Evolutionary conservation across 1,140 invertebrate species (phyloP).

Genomic region (Holotrichia oblita): DNA sequence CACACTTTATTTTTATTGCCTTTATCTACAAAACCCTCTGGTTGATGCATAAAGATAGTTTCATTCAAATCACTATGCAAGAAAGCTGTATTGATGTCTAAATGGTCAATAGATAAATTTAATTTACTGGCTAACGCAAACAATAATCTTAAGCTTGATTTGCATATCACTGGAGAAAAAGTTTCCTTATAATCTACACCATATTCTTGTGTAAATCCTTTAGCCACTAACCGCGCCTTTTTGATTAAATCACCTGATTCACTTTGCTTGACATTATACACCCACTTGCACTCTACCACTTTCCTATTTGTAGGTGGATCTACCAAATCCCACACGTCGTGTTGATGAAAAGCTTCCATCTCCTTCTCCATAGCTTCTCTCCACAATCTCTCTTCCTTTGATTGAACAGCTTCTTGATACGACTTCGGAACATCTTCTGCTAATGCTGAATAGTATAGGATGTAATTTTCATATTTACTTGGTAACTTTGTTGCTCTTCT

Average conservation of each 20-base stretch:
- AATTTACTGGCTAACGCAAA: slow-evolving; percentile 52
- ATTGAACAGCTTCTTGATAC: slow-evolving; percentile 42
- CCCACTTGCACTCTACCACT: slow-evolving; percentile 25
- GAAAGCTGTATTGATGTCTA: slow-evolving; percentile 60
- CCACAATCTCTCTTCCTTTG: neutral
- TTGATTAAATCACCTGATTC: slow-evolving; percentile 43
- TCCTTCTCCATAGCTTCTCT: slow-evolving; percentile 12
- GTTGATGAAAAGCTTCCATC: neutral
- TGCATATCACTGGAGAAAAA: slow-evolving; percentile 55
- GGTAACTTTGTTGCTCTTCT: slow-evolving; percentile 7
- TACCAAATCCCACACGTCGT: slow-evolving; percentile 19
- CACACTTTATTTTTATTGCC: slow-evolving; percentile 53
- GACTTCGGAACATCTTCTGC: neutral
- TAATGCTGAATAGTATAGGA: neutral
- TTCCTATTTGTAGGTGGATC: neutral
- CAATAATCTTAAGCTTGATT: slow-evolving; percentile 43
- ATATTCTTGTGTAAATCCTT: slow-evolving; percentile 52
- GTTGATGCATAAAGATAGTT: slow-evolving; percentile 60
- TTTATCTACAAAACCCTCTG: slow-evolving; percentile 52
- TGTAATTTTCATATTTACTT: neutral
- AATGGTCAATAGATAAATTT: slow-evolving; percentile 42
- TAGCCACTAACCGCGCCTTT: slow-evolving; percentile 54
- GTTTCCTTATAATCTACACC: slow-evolving; percentile 55
- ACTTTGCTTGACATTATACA: slow-evolving; percentile 19
- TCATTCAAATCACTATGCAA: slow-evolving; percentile 62